Evolutionary conservation across 92 coral and sea anemone genomes (phyloP), one percentile per base, ranked within the genome.

Genomic region (Meandrina meandrites): DNA sequence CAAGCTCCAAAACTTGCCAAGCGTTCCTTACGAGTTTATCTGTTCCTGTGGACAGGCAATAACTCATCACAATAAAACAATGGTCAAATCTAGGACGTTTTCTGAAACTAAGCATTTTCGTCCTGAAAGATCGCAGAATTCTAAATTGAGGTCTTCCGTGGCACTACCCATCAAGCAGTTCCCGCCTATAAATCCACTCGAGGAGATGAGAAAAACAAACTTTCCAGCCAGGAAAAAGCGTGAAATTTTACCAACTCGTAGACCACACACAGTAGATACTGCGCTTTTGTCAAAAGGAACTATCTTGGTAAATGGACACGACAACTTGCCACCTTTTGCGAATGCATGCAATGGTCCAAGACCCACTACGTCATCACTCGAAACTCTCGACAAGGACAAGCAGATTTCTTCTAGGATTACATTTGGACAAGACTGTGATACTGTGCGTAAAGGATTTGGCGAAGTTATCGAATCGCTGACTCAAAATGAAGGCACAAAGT

Each of bases 131-230:
- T 58, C 51, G 34, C 79, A 36, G n/a, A 82, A 78, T 71, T 18
- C 14, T 42, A 82, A 73, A 21, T 58, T 42, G 82, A 86, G 27
- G 12, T 62, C 47, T 51, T 70, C 86, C 3, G 75, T 53, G 8
- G 74, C 89, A 8, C 32, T 93, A 21, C 96, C 94, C n/a, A 78
- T 93, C 50, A 93, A 91, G 76, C 87, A 88, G 81, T 93, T 93
- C 76, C 96, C 96, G 7, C 92, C 94, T 4, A 93, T 93, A 34
- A 87, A 93, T 78, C 96, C 96, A 10, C 78, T 93, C 16, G 77
- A 89, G 15, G 91, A 60, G 35, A 27, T 79, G 35, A 78, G 47
- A 75, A 90, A 57, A n/a, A 35, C 53, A 14, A 32, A 53, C 24
- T 40, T 31, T 21, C 54, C 28, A 22, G 73, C 57, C 15, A 69